Evolutionary conservation across 2,888 invertebrate species (phyloP).

Genomic region (Tetragonisca angustula): DNA sequence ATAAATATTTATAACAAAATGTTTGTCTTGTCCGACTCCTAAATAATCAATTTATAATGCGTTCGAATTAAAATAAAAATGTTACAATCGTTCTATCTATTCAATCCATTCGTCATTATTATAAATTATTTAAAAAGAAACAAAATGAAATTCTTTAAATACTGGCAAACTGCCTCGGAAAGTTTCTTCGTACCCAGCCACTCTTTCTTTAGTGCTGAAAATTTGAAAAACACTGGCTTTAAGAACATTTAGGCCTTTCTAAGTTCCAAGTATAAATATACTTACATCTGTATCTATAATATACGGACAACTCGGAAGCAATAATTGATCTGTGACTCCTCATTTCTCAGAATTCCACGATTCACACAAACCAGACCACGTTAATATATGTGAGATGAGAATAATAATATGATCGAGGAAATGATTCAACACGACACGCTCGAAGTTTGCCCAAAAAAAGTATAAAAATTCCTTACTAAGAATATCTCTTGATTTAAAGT

Average conservation of each 20-base stretch:
- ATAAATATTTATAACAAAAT: neutral
- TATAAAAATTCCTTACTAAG: constrained; percentile 42
- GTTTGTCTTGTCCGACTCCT: neutral
- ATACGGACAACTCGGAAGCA: constrained; percentile 34
- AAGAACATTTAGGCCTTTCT: constrained; percentile 52
- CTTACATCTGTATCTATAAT: constrained; percentile 51
- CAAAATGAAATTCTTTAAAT: neutral
- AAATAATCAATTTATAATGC: neutral
- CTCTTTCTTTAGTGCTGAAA: constrained; percentile 36
- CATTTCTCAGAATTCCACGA: neutral
- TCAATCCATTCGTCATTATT: neutral
- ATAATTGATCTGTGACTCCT: constrained; percentile 28
- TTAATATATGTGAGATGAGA: neutral
- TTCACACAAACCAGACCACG: neutral
- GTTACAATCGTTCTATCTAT: neutral
- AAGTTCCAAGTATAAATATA: constrained; percentile 55
- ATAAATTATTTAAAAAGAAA: neutral
- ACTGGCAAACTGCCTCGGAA: constrained; percentile 25
- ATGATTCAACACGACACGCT: constrained; percentile 34
- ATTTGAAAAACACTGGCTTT: constrained; percentile 50
- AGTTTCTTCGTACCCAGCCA: constrained; percentile 15
- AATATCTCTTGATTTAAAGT: constrained; percentile 22
- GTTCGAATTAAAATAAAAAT: neutral
- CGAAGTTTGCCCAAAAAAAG: constrained; percentile 30
- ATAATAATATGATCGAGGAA: constrained; percentile 14